A percentile compares a stretch with the other conserved stretches of the same genome.
These are phyloP conservation scores for Myopa testacea DNA, from an alignment of 2,888 invertebrate species.

Conservation along the genomic window DNA sequence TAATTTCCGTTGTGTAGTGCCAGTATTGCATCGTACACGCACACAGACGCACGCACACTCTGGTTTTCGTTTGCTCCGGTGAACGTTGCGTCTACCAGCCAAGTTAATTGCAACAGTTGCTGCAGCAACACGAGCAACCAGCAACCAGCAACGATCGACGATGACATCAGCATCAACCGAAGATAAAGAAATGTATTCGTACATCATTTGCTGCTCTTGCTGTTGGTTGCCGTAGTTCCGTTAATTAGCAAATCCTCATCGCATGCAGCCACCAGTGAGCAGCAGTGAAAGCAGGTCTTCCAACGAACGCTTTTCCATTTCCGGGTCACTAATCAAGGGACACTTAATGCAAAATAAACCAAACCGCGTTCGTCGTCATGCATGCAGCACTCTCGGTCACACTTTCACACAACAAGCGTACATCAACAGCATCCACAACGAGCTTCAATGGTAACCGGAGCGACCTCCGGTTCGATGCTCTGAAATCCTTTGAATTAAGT, in stretches of 20 bases:
- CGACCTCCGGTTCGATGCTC: too few species aligned
- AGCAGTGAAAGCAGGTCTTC: not conserved
- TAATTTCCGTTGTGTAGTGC: slow-evolving; percentile 54
- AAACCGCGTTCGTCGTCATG: slow-evolving; percentile 7
- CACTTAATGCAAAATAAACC: slow-evolving; percentile 19
- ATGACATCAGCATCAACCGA: not conserved
- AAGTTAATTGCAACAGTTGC: slow-evolving; percentile 26
- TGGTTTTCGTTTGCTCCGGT: too few species aligned
- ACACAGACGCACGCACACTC: too few species aligned
- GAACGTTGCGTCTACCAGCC: not conserved
- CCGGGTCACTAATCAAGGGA: slow-evolving; percentile 22
- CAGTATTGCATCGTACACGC: not conserved
- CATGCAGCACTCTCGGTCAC: not conserved
- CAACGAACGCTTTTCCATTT: slow-evolving; percentile 13
- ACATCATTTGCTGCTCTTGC: slow-evolving; percentile 6
- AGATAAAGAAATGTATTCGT: slow-evolving; percentile 12
- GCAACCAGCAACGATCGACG: not conserved
- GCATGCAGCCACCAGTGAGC: not conserved
- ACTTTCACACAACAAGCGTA: too few species aligned
- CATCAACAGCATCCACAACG: not conserved
- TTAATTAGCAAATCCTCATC: slow-evolving; percentile 26
- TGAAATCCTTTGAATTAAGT: not conserved
- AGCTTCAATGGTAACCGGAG: not conserved
- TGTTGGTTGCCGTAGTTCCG: slow-evolving; percentile 24
- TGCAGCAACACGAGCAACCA: not conserved